Percentiles rank a stretch among this genome's conserved stretches.
Evolutionary conservation across 2,113 vertebrate species (phyloP).

Genomic region (Perca flavescens): DNA sequence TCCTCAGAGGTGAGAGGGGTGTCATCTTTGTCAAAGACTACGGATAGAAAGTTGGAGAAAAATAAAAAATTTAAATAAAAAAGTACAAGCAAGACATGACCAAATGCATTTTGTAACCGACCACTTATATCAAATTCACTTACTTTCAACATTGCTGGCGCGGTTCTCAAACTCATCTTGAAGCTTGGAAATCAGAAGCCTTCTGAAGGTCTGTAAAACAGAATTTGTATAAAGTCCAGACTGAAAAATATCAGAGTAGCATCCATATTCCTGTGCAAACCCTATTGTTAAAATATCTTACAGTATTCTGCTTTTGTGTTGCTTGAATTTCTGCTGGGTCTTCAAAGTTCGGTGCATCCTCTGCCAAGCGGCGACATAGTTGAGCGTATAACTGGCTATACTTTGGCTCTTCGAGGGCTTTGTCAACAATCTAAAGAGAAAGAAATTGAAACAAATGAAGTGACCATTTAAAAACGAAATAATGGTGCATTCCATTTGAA

Average conservation of each 20-base stretch:
- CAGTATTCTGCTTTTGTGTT: conserved; percentile 97
- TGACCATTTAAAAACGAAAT: too few relatives aligned
- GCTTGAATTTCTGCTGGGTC: conserved; percentile 92
- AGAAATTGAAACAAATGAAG: neutral
- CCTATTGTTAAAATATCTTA: conserved; percentile 73
- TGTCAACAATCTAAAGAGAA: conserved; percentile 94
- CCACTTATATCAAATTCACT: conserved; percentile 57
- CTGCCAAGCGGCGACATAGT: conserved; percentile 99
- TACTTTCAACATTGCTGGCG: conserved; percentile 98
- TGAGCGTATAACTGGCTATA: conserved; percentile 99
- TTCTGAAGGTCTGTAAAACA: conserved; percentile 93
- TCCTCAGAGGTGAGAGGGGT: conserved; percentile 96
- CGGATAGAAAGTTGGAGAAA: neutral
- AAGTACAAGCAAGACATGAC: neutral
- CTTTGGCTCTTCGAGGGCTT: conserved; percentile 99
- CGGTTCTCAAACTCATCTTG: conserved; percentile 99
- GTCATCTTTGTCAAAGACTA: conserved; percentile 98
- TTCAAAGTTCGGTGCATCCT: conserved; percentile 99
- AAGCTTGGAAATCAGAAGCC: conserved; percentile 99
- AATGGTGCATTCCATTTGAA: too few relatives aligned
- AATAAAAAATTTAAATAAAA: too few relatives aligned
- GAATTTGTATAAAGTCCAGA: neutral
- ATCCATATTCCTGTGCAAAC: neutral
- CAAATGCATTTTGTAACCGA: neutral
- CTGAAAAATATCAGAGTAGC: neutral